Evolutionary conservation across 2,888 invertebrate species (phyloP), one percentile per base, ranked within the genome.

Genomic region (Drosophila algonquin): DNA sequence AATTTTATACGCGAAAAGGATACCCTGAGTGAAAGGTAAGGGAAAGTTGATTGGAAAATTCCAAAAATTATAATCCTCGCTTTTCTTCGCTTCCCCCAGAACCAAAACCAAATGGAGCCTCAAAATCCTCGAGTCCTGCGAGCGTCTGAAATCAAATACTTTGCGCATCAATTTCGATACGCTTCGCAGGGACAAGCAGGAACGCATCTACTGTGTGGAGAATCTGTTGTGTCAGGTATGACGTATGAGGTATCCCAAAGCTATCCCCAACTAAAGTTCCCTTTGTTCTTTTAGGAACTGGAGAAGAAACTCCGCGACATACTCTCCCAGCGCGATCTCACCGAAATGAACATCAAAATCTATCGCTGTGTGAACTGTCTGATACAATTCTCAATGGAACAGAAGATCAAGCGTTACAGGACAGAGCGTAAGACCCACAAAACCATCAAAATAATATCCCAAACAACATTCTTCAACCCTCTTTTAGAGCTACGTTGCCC

Each of bases 291-390:
- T 62, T 59, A 93, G 93, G 92, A 93, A 90, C 90, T 94, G 48
- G 93, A 93, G 57, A 89, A 91, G 63, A 92, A 90, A 54, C 81
- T 94, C 27, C 91, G 92, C 6, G 92, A 93, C 18, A 92, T 92
- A 59, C 91, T 94, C 6, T 93, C 92, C 3, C 89, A 92, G 52
- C 92, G 93, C 45, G 91, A 93, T 57, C 92, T 94, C 54, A 89
- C 82, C 40, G 93, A 93, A 78, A 92, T 93, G 90, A 93, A 93
- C 68, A 93, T 94, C 79, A 92, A 90, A 30, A 88, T 93, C 3
- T 94, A 93, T 84, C 92, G 92, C 75, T 95, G 95, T 85, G 93
- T 95, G 87, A 95, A 94, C 87, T 95, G 95, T 79, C 93, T 93
- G 3, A 93, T 94, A 10, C 93, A 94, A 74, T 95, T 95, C 89